Evolutionary conservation across 2,797 vertebrate species (phyloP).

Genomic region (Triplophysa yarkandensis): DNA sequence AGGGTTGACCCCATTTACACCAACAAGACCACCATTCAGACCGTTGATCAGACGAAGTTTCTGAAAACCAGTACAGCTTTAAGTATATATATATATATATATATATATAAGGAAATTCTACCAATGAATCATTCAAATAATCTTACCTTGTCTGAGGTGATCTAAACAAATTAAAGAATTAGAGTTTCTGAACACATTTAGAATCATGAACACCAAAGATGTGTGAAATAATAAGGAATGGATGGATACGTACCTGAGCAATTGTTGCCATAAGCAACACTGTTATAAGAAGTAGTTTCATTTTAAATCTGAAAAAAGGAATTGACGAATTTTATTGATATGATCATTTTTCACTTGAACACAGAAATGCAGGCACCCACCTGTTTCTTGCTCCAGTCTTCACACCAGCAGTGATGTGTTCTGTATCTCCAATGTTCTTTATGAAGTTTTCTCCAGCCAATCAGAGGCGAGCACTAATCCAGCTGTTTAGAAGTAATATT

Average conservation of each 20-base stretch:
- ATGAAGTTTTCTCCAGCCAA: constrained; percentile 30
- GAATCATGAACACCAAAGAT: too few relatives aligned
- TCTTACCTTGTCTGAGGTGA: constrained; percentile 51
- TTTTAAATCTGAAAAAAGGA: constrained; percentile 27
- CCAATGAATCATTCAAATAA: background rate
- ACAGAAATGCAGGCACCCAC: constrained; percentile 25
- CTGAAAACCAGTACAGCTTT: constrained; percentile 5
- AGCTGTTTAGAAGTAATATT: constrained; percentile 34
- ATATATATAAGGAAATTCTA: too few relatives aligned
- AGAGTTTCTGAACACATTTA: background rate
- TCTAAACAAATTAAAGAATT: constrained; percentile 17
- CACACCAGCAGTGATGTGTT: background rate
- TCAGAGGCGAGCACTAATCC: constrained; percentile 21
- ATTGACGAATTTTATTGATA: background rate
- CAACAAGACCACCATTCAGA: constrained; percentile 45
- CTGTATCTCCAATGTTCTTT: constrained; percentile 24
- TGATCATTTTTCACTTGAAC: background rate
- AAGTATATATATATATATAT: background rate
- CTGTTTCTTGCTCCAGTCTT: constrained; percentile 7
- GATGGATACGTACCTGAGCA: constrained; percentile 31
- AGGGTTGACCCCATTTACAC: constrained; percentile 51
- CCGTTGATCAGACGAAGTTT: constrained; percentile 50
- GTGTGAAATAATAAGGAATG: background rate
- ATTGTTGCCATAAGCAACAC: constrained; percentile 32
- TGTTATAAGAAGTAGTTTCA: constrained; percentile 36